A percentile compares a stretch with the other conserved stretches of the same genome.
phyloP scores from a whole-genome alignment of 2,113 vertebrate genomes.

The Pungitius pungitius region DNA sequence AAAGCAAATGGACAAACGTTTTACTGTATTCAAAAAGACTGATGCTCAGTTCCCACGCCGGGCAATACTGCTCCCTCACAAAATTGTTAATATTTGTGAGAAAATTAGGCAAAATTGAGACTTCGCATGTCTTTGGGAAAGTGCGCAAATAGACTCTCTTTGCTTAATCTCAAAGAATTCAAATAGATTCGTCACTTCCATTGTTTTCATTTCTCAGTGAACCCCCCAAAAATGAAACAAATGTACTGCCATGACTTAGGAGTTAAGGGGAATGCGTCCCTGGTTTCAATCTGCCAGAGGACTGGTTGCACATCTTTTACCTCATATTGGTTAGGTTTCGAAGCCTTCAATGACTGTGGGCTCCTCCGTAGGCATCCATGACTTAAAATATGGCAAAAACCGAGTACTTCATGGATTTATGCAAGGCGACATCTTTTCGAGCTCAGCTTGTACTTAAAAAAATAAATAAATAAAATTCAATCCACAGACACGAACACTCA shows the following conservation, averaged over 20 bases:
- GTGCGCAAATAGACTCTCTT: not conserved
- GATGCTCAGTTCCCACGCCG: not conserved
- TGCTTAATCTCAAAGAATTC: constrained; percentile 15
- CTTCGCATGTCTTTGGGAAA: not conserved
- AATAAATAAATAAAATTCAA: no score
- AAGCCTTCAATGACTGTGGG: not conserved
- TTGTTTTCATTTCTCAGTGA: not conserved
- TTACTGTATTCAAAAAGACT: not conserved
- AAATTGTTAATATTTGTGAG: not conserved
- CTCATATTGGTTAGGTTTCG: not conserved
- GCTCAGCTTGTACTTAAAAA: not conserved
- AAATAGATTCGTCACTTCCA: constrained; percentile 25
- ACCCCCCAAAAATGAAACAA: not conserved
- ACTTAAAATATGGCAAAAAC: not conserved
- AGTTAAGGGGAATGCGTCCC: not conserved
- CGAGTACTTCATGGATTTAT: not conserved
- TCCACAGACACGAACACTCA: constrained; percentile 9
- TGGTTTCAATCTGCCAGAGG: not conserved
- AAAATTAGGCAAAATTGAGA: not conserved
- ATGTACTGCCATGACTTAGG: not conserved
- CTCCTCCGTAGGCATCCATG: not conserved
- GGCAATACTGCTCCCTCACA: not conserved
- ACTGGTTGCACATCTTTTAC: not conserved
- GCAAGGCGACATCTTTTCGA: not conserved
- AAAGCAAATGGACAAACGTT: not conserved